Percentiles rank a stretch among this genome's conserved stretches.
phyloP scores from a whole-genome alignment of 2,888 invertebrate species.

The Ptycholaimellus sp. region DNA sequence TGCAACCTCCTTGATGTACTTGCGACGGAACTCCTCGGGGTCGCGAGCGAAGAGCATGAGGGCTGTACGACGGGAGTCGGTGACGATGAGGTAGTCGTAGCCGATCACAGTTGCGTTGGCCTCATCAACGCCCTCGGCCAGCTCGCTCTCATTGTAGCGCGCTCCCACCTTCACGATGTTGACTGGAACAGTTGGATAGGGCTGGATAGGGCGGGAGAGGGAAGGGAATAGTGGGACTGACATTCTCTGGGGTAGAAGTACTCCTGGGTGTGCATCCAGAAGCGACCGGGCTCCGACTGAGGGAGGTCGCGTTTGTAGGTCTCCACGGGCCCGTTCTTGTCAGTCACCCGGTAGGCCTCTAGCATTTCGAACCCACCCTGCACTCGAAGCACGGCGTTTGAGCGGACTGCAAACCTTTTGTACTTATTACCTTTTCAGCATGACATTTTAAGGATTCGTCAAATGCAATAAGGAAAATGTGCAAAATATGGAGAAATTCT shows the following conservation, averaged over 20 bases:
- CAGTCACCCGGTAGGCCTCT: slow-evolving; percentile 21
- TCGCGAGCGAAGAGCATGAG: slow-evolving; percentile 24
- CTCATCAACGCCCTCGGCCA: no score
- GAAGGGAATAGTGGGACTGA: slow-evolving; percentile 8
- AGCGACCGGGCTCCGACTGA: slow-evolving; percentile 20
- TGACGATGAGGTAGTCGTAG: slow-evolving; percentile 22
- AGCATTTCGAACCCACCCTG: slow-evolving; percentile 25
- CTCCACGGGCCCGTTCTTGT: slow-evolving; percentile 25
- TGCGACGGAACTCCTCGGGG: slow-evolving; percentile 15
- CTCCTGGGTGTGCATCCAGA: slow-evolving; percentile 27
- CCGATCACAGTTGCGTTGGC: slow-evolving; percentile 1
- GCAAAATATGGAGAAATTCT: slow-evolving; percentile 6
- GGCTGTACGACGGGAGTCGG: slow-evolving; percentile 23
- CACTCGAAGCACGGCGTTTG: slow-evolving; percentile 24
- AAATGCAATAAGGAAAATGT: background rate
- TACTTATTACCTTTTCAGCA: background rate
- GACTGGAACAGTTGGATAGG: slow-evolving; percentile 13
- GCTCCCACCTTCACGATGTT: slow-evolving; percentile 24
- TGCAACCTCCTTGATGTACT: slow-evolving; percentile 19
- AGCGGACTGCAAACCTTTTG: slow-evolving; percentile 22
- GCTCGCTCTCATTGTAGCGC: slow-evolving; percentile 16
- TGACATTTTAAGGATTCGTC: background rate
- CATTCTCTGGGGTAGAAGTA: slow-evolving; percentile 26
- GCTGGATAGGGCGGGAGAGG: background rate
- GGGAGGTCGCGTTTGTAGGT: slow-evolving; percentile 25